Base-by-base conservation (phyloP, 2,888 invertebrate species). In the Xiphydria camelus region DNA sequence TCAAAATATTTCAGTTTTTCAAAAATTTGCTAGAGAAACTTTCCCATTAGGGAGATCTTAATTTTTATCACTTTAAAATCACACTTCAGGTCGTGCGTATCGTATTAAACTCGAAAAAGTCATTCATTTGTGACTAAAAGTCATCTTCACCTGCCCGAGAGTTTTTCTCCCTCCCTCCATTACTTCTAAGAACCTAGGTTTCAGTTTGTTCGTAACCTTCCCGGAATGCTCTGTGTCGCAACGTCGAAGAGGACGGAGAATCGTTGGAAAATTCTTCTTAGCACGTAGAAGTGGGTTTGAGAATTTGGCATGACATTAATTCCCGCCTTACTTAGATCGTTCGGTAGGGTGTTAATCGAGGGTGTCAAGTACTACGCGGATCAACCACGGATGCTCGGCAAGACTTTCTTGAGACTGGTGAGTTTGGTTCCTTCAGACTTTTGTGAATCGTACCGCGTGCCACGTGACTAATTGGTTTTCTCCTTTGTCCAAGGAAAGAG, bases 351-450 rank as follows among this genome's bases (percentile, higher is more conserved):
- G 37, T 81, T 95, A 29, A 86, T 94, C 68, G 94, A 94, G 77
- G 94, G 94, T 49, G 87, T 95, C 53, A 94, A 93, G 75, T 94
- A 93, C 78, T 93, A 94, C 76, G 88, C 91, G 17, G 88, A 88
- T 61, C 90, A 94, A 76, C 94, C 94, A 42, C 84, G 85, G 47
- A 86, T 91, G 82, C 82, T 95, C 49, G 94, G 94, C 2, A 89
- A 91, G 69, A 92, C 94, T 14, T 89, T 95, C 68, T 78, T 94
- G 34, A 82, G 94, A 62, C 81, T 94, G 81, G 82, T 82, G 60
- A 78, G 79, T 54, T n/a, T n/a, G 25, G 22, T 7, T 23, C 21
- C 5, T 2, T 22, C 10, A 22, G 15, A 15, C 14, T 19, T 2
- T 17, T 14, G 19, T 36, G 12, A 15, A 25, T 23, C 2, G 10